Conservation (phyloP, 2,888 invertebrate genomes). For the Lobophora halterata region DNA sequence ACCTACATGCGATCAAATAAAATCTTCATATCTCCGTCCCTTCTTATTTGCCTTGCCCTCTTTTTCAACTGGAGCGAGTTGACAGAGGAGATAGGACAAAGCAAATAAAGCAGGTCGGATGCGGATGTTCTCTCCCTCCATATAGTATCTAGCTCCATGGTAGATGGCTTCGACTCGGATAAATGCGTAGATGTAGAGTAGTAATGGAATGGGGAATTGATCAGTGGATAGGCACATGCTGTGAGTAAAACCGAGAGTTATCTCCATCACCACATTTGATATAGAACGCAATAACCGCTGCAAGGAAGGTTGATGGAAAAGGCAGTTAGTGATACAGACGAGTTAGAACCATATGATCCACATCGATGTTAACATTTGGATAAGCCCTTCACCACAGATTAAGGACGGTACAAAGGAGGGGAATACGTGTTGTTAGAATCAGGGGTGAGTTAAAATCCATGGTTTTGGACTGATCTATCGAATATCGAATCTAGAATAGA, state of each 20-base stretch:
- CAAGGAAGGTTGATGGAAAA: slow-evolving; percentile 41
- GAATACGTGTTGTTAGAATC: slow-evolving; percentile 59
- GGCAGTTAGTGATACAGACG: slow-evolving; percentile 51
- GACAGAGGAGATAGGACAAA: too few species aligned
- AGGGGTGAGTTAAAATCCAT: slow-evolving; percentile 43
- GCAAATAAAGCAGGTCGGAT: too few species aligned
- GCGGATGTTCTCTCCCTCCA: too few species aligned
- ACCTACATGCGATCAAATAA: too few species aligned
- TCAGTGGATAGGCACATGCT: slow-evolving; percentile 61
- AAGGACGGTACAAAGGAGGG: slow-evolving; percentile 58
- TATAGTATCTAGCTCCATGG: too few species aligned
- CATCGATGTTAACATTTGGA: slow-evolving; percentile 7
- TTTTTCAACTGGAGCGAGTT: too few species aligned
- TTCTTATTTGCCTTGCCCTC: too few species aligned
- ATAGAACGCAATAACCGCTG: slow-evolving; percentile 34
- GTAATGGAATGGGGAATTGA: slow-evolving; percentile 54
- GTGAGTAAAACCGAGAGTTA: slow-evolving; percentile 51
- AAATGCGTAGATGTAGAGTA: too few species aligned
- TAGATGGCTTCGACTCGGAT: too few species aligned
- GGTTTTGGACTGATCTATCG: slow-evolving; percentile 26
- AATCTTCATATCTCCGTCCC: too few species aligned
- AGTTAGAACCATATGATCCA: slow-evolving; percentile 47
- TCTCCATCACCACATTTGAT: slow-evolving; percentile 46
- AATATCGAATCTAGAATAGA: too few species aligned
- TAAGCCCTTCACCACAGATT: slow-evolving; percentile 48